phyloP scores from a whole-genome alignment of 2,888 invertebrate genomes.

The Oscheius sp. region DNA sequence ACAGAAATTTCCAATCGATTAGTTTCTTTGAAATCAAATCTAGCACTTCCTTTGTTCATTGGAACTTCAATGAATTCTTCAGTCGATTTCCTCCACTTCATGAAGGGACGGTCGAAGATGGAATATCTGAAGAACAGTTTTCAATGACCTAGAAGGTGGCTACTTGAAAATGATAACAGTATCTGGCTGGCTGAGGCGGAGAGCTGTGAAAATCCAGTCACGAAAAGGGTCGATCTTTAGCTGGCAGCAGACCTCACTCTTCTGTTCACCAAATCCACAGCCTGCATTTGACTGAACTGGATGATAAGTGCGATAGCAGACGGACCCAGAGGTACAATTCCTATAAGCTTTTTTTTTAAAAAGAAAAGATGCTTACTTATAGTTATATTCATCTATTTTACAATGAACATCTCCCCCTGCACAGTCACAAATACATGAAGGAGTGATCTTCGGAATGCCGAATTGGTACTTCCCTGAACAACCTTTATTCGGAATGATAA shows the following conservation, averaged over 20 bases:
- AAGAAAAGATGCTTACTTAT: constrained; percentile 37
- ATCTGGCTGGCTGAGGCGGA: constrained; percentile 53
- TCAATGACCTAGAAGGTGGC: neutral
- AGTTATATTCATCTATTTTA: constrained; percentile 55
- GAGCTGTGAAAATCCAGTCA: constrained; percentile 57
- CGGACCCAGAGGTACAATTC: constrained; percentile 46
- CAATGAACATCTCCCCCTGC: constrained; percentile 57
- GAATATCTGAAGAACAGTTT: constrained; percentile 40
- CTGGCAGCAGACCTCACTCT: constrained; percentile 59
- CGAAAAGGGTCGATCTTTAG: constrained; percentile 58
- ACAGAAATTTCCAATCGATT: constrained; percentile 35
- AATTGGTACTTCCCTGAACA: constrained; percentile 39
- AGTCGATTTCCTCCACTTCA: constrained; percentile 28
- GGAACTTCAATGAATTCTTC: constrained; percentile 33
- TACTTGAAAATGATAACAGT: constrained; percentile 51
- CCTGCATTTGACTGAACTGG: constrained; percentile 53
- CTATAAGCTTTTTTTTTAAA: constrained; percentile 1
- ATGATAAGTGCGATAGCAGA: constrained; percentile 63
- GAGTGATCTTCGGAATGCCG: constrained; percentile 34
- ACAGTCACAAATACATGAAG: constrained; percentile 49
- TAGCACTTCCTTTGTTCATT: constrained; percentile 53
- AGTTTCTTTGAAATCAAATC: constrained; percentile 47
- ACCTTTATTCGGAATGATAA: no score
- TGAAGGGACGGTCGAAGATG: constrained; percentile 42
- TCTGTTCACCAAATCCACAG: constrained; percentile 41